These are phyloP conservation scores for Darevskia nairensis DNA, from an alignment of 2,797 vertebrate genomes.

Conservation along the genomic window DNA sequence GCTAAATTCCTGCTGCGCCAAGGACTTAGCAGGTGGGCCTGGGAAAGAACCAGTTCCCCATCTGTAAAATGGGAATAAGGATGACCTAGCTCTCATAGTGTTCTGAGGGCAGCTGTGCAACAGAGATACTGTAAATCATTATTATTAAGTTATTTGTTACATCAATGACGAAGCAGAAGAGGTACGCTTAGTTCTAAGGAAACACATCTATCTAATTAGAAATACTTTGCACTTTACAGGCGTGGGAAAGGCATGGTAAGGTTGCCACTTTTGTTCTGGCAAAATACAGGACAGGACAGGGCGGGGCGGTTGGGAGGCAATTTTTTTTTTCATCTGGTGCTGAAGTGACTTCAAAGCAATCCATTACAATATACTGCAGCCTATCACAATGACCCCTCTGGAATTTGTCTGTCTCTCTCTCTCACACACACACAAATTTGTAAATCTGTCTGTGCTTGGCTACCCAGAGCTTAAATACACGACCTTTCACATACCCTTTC, in stretches of 20 bases:
- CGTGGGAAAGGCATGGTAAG: neutral
- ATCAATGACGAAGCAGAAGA: slow-evolving; percentile 62
- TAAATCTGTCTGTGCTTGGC: too few species aligned
- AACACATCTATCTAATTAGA: slow-evolving; percentile 57
- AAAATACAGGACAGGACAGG: too few species aligned
- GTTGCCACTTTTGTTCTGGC: too few species aligned
- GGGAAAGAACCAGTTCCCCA: neutral
- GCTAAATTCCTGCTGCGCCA: neutral
- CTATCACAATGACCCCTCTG: too few species aligned
- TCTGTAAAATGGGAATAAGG: neutral
- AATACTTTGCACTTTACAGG: neutral
- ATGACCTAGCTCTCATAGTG: neutral
- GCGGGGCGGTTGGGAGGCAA: too few species aligned
- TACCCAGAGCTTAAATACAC: too few species aligned
- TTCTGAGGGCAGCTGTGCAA: neutral
- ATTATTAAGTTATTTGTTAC: slow-evolving; percentile 59
- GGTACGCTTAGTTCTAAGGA: slow-evolving; percentile 34
- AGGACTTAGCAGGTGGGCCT: neutral
- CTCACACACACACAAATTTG: too few species aligned
- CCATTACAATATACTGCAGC: too few species aligned
- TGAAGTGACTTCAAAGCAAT: too few species aligned
- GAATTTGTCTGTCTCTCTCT: too few species aligned
- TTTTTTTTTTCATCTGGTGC: too few species aligned
- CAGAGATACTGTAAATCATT: neutral
- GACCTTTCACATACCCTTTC: too few species aligned